phyloP scores from a whole-genome alignment of 2,113 vertebrate species.

The Atlantisia rogersi region DNA sequence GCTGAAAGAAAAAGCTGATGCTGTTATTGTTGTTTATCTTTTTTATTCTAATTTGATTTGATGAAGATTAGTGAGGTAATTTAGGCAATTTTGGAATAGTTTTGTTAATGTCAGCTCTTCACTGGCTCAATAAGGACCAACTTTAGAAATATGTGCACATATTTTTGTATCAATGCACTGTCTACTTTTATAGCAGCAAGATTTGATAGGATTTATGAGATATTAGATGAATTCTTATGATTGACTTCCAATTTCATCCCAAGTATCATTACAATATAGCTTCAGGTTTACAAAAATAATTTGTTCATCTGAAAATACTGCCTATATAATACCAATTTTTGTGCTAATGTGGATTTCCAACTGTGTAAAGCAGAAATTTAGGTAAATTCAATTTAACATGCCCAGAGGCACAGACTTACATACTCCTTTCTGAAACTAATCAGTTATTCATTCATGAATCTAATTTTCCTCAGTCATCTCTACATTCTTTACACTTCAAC shows the following conservation, averaged over 20 bases:
- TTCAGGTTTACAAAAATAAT: constrained; percentile 42
- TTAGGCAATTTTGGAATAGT: background rate
- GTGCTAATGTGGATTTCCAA: constrained; percentile 12
- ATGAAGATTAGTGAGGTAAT: background rate
- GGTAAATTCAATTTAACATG: constrained; percentile 56
- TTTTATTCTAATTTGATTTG: background rate
- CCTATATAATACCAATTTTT: background rate
- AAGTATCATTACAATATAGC: background rate
- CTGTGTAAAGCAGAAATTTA: background rate
- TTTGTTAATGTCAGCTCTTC: background rate
- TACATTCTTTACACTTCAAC: background rate
- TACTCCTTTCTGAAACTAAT: constrained; percentile 29
- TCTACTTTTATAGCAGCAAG: background rate
- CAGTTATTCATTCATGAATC: constrained; percentile 39
- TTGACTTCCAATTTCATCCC: background rate
- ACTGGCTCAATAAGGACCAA: background rate
- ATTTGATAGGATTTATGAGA: background rate
- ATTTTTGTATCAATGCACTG: background rate
- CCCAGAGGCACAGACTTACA: background rate
- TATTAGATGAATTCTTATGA: background rate
- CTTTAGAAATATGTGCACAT: background rate
- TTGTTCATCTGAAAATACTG: constrained; percentile 3
- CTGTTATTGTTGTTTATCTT: background rate
- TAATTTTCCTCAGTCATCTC: background rate
- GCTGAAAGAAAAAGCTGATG: background rate